Conservation (phyloP, 2,113 vertebrate species). For the Cairina moschata region DNA sequence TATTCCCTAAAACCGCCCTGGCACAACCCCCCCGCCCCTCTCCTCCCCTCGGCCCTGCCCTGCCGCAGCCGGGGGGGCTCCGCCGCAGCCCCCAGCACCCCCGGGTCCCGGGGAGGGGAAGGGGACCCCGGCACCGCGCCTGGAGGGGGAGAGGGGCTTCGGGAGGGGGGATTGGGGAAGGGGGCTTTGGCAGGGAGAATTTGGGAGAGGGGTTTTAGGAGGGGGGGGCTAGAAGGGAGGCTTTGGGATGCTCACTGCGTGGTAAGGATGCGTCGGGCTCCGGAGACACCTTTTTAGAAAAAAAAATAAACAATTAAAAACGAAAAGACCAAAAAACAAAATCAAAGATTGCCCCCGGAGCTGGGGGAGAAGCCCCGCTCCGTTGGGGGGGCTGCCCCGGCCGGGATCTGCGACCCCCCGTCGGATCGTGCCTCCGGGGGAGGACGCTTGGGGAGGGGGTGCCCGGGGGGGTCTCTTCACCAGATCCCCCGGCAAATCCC, state of each 20-base stretch:
- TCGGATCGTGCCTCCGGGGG: neutral
- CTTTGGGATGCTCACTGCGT: neutral
- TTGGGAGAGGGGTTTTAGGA: neutral
- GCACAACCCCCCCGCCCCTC: no score
- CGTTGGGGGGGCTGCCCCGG: no score
- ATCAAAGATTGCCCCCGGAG: accelerated
- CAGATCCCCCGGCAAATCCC: no score
- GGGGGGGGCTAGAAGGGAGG: neutral
- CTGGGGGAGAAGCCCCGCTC: neutral
- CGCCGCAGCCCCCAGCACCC: neutral
- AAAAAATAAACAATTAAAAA: neutral
- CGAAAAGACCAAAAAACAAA: neutral
- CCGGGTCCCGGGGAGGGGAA: neutral
- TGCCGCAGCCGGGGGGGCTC: neutral
- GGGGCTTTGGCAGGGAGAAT: neutral
- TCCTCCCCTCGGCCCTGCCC: neutral
- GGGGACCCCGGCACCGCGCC: neutral
- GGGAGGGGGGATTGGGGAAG: no score
- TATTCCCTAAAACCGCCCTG: neutral
- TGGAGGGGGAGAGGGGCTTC: neutral
- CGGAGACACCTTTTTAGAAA: neutral
- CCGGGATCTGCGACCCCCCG: no score
- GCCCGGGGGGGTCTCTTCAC: no score
- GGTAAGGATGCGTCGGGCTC: neutral
- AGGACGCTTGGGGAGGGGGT: neutral